Evolutionary conservation across 2,888 invertebrate species (phyloP).

Genomic region (Xestia ashworthii): DNA sequence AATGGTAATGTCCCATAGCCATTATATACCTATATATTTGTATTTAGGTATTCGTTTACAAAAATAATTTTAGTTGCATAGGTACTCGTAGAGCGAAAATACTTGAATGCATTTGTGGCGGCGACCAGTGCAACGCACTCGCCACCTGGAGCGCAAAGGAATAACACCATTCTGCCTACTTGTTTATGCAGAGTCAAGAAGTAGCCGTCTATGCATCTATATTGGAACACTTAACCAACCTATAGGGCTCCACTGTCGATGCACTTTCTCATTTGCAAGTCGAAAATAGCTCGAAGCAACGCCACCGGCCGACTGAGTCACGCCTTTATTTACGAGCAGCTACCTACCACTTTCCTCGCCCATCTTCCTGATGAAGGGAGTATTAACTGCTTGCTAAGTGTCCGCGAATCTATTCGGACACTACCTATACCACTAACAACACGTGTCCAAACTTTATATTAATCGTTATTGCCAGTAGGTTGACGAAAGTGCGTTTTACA

Average conservation of each 20-base stretch:
- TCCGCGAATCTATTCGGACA: slow-evolving; percentile 70
- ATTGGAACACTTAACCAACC: slow-evolving; percentile 52
- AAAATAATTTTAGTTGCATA: slow-evolving; percentile 12
- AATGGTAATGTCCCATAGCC: slow-evolving; percentile 25
- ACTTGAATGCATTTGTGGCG: slow-evolving; percentile 21
- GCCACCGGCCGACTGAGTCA: slow-evolving; percentile 78
- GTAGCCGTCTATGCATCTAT: slow-evolving; percentile 52
- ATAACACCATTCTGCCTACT: slow-evolving; percentile 46
- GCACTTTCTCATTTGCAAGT: slow-evolving; percentile 88
- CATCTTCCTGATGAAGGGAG: slow-evolving; percentile 74
- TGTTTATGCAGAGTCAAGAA: slow-evolving; percentile 57
- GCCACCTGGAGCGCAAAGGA: slow-evolving; percentile 63
- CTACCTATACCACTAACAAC: slow-evolving; percentile 30
- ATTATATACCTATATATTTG: slow-evolving; percentile 31
- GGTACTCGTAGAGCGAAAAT: slow-evolving; percentile 20
- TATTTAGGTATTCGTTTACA: slow-evolving; percentile 21
- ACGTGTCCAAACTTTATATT: slow-evolving; percentile 66
- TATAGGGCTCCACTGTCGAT: slow-evolving; percentile 72
- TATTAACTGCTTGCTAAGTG: slow-evolving; percentile 72
- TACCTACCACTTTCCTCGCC: slow-evolving; percentile 74
- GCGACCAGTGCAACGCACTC: slow-evolving; percentile 66
- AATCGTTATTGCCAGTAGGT: slow-evolving; percentile 64
- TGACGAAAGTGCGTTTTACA: slow-evolving; percentile 59
- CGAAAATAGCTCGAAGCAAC: slow-evolving; percentile 83
- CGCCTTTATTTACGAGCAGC: slow-evolving; percentile 83